Conservation (phyloP, 2,888 invertebrate genomes). For the Hydropsyche betteni region DNA sequence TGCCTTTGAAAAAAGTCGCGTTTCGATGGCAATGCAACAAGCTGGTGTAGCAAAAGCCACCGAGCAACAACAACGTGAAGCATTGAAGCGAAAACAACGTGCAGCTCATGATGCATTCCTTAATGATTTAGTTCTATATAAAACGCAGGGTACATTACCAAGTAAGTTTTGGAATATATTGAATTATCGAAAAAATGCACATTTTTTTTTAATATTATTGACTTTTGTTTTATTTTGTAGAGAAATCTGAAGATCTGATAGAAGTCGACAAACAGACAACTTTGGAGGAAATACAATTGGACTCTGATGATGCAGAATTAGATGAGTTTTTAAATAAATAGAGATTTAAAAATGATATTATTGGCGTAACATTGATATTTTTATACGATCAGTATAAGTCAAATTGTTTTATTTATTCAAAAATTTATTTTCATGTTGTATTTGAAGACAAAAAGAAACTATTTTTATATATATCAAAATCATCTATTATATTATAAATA, state of each 20-base stretch:
- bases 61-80: conserved; percentile 40
- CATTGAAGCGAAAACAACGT: conserved; percentile 42
- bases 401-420: conserved; percentile 25
- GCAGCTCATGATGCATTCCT: conserved; percentile 47
- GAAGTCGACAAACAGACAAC: not conserved
- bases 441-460: too few relatives aligned
- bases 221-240: not conserved
- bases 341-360: not conserved
- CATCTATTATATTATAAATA: not conserved
- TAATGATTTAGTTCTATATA: conserved; percentile 43
- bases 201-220: too few relatives aligned
- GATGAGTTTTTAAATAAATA: conserved; percentile 46
- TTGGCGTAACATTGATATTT: too few relatives aligned
- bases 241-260: conserved; percentile 6
- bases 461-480: too few relatives aligned
- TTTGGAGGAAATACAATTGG: conserved; percentile 49
- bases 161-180: conserved; percentile 35
- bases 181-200: not conserved
- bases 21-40: conserved; percentile 39
- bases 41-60: conserved; percentile 37
- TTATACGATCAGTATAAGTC: conserved; percentile 42
- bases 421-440: too few relatives aligned
- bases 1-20: conserved; percentile 36
- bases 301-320: conserved; percentile 44
- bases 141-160: conserved; percentile 45